Evolutionary conservation across 2,113 vertebrate species (phyloP).

Genomic region (Gasterosteus aculeatus): DNA sequence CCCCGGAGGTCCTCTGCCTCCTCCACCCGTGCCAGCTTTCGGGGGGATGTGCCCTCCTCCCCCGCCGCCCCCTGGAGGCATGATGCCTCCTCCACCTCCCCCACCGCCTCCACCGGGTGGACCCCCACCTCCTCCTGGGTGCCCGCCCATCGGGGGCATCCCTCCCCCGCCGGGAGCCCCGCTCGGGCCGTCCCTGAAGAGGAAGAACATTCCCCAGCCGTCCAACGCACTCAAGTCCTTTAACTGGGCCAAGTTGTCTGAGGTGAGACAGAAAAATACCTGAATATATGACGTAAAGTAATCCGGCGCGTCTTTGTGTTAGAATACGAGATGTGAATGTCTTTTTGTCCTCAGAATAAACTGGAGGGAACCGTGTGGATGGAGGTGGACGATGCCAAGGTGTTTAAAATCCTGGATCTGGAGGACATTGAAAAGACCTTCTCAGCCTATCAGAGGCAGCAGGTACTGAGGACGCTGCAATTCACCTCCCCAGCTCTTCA

Average conservation of each 20-base stretch:
- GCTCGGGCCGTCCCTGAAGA: slow-evolving; percentile 85
- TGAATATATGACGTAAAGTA: not conserved
- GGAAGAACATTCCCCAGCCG: slow-evolving; percentile 94
- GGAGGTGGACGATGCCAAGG: slow-evolving; percentile 90
- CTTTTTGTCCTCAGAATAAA: slow-evolving; percentile 86
- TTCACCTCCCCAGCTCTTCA: not conserved
- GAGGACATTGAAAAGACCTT: slow-evolving; percentile 96
- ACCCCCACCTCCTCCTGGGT: slow-evolving; percentile 88
- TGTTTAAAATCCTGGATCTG: slow-evolving; percentile 94
- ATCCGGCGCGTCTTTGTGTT: not conserved
- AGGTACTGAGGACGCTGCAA: slow-evolving; percentile 82
- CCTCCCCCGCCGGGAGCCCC: slow-evolving; percentile 90
- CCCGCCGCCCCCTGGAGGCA: slow-evolving; percentile 73
- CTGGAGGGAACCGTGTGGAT: slow-evolving; percentile 94
- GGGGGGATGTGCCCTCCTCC: slow-evolving; percentile 80
- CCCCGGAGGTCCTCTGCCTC: slow-evolving; percentile 86
- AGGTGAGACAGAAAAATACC: slow-evolving; percentile 80
- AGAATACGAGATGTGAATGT: not conserved
- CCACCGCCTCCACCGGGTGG: slow-evolving; percentile 89
- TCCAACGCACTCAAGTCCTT: slow-evolving; percentile 96
- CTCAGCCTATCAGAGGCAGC: slow-evolving; percentile 98
- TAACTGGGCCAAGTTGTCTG: slow-evolving; percentile 96
- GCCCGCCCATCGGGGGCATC: slow-evolving; percentile 82
- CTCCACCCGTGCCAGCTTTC: slow-evolving; percentile 55
- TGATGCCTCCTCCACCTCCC: slow-evolving; percentile 80